Evolutionary conservation across 1,140 invertebrate species (phyloP), one percentile per base, ranked within the genome.

Genomic region (Aethina tumida): DNA sequence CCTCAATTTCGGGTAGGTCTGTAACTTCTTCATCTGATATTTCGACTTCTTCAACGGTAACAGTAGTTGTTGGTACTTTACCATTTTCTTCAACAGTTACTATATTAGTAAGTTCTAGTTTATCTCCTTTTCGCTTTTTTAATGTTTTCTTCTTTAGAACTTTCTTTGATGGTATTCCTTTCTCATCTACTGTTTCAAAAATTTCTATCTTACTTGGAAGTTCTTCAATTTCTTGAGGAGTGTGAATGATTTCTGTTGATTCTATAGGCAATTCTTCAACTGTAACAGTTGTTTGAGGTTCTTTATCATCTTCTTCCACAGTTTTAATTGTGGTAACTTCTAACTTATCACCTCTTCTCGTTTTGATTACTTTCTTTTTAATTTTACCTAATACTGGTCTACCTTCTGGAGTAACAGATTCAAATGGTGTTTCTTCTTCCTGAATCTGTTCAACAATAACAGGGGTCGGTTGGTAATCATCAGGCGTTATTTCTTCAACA

Each of bases 301-400:
- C 41, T 43, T 65, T 55, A 27, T 60, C 58, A 30, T 66, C 61
- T 51, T 67, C 62, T 53, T 67, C 58, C 30, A 65, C 48, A 15
- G 66, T 66, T 10, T 61, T 60, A 34, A 65, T 63, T 52, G 66
- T 61, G 4, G 59, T 65, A 1, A 62, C 58, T 53, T 69, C 56
- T 46, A 66, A 43, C 22, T 61, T 60, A 7, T 53, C 47, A 16
- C 62, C 51, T 33, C 50, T 51, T 13, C 45, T 31, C 45, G 53
- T 65, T 41, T 60, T 64, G 6, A 57, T 52, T 5, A 53, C 50
- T 6, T 52, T 55, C 49, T 59, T 64, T 12, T 54, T 60, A 5
- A 53, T 57, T 31, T 56, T 53, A 35, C 58, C 63, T 38, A 56
- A 57, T 35, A 55, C 57, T 3, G 48, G 39, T 17, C 50, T 44